These are phyloP conservation scores for Anoplophora glabripennis DNA, from an alignment of 1,140 invertebrate genomes.

Conservation along the genomic window DNA sequence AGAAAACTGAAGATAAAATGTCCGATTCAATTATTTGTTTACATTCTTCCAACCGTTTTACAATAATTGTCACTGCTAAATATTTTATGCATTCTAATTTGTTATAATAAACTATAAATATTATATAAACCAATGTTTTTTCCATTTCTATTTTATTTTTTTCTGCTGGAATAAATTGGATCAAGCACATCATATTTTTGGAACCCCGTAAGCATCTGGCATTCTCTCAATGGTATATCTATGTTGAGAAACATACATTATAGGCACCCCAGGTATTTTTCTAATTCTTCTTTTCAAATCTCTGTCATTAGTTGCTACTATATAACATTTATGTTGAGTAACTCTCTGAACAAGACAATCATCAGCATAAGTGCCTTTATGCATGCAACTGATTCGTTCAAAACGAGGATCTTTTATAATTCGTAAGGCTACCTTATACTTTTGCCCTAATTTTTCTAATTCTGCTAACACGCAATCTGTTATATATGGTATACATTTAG, in stretches of 20 bases:
- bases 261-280: conserved; percentile 98
- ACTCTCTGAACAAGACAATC: conserved; percentile 97
- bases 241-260: conserved; percentile 94
- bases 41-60: no score
- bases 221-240: conserved; percentile 96
- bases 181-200: conserved; percentile 55
- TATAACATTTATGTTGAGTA: conserved; percentile 98
- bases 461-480: conserved; percentile 99
- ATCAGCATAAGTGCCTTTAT: conserved; percentile 99
- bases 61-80: no score
- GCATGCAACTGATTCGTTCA: conserved; percentile 87
- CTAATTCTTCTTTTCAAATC: conserved; percentile 94
- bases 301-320: conserved; percentile 98
- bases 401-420: conserved; percentile 96
- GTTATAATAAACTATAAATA: no score
- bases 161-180: no score
- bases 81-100: no score
- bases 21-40: no score
- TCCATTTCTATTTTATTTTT: no score
- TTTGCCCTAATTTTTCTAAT: conserved; percentile 94
- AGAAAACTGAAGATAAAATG: no score
- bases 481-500: conserved; percentile 97
- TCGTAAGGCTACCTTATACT: conserved; percentile 92
- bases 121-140: no score
- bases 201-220: conserved; percentile 96